Percentiles rank a stretch among this genome's conserved stretches.
Evolutionary conservation across 2,888 invertebrate genomes (phyloP).

Genomic region (Dusona sp.): DNA sequence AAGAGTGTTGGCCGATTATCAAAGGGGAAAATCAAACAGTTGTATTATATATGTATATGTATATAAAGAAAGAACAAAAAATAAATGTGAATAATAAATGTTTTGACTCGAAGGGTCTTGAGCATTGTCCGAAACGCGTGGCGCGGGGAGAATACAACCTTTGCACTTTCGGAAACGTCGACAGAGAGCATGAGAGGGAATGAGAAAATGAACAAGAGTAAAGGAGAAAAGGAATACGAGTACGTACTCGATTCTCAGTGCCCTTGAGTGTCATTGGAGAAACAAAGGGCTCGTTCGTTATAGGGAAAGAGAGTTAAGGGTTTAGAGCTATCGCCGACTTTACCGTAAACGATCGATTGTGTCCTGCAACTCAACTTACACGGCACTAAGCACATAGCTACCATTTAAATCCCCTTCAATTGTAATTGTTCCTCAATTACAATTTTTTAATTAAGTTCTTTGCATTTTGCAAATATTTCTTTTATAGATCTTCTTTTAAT

Average conservation of each 20-base stretch:
- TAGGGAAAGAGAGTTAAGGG: constrained; percentile 47
- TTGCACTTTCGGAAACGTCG: constrained; percentile 44
- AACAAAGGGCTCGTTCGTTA: constrained; percentile 69
- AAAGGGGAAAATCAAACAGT: constrained; percentile 58
- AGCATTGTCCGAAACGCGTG: constrained; percentile 67
- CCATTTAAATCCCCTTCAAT: constrained; percentile 25
- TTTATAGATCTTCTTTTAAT: not conserved
- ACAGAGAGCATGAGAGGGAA: not conserved
- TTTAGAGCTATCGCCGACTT: constrained; percentile 59
- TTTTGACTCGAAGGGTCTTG: constrained; percentile 59
- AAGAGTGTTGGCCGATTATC: constrained; percentile 49
- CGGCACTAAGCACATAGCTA: constrained; percentile 23
- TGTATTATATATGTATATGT: not conserved
- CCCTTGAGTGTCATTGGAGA: constrained; percentile 72
- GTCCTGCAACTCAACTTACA: constrained; percentile 51
- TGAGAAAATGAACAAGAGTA: constrained; percentile 8
- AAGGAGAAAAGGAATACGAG: constrained; percentile 53
- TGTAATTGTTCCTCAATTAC: constrained; percentile 51
- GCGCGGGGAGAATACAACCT: constrained; percentile 31
- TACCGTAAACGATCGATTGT: constrained; percentile 67
- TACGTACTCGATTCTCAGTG: constrained; percentile 70
- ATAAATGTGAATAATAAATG: constrained; percentile 63
- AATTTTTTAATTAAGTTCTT: constrained; percentile 60
- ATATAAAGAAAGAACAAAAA: constrained; percentile 4
- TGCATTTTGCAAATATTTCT: constrained; percentile 49